Percentiles rank a stretch among this genome's conserved stretches.
phyloP scores from a whole-genome alignment of 2,888 invertebrate genomes.

The Xanthorhoe designata region DNA sequence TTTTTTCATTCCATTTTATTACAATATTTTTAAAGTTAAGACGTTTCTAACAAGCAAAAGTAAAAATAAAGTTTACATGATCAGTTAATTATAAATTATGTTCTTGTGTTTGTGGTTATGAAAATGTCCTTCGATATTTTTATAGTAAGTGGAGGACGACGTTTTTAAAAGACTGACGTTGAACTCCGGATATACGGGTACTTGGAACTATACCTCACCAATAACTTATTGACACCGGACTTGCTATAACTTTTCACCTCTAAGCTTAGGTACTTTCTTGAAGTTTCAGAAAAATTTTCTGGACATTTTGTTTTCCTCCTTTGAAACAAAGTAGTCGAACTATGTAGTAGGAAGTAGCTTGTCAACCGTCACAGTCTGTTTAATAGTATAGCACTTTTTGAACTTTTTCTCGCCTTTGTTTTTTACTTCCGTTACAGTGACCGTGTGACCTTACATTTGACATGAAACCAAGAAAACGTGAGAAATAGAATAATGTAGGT shows the following conservation, averaged over 20 bases:
- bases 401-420: conserved; percentile 41
- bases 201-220: conserved; percentile 12
- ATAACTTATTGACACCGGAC: neutral
- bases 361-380: conserved; percentile 10
- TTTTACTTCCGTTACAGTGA: conserved; percentile 34
- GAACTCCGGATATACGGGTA: conserved; percentile 24
- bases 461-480: conserved; percentile 50
- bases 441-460: conserved; percentile 35
- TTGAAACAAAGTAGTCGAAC: neutral
- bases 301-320: neutral
- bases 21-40: neutral
- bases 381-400: conserved; percentile 43
- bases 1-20: neutral
- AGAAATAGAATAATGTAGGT: conserved; percentile 64
- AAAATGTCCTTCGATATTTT: neutral
- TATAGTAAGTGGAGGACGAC: neutral
- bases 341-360: conserved; percentile 9
- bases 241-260: conserved; percentile 4
- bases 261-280: conserved; percentile 1
- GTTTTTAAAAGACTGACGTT: neutral
- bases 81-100: neutral
- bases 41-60: no score
- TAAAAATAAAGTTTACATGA: neutral
- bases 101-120: neutral
- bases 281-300: neutral